phyloP scores from a whole-genome alignment of 2,113 vertebrate species.

The Calidris pugnax region DNA sequence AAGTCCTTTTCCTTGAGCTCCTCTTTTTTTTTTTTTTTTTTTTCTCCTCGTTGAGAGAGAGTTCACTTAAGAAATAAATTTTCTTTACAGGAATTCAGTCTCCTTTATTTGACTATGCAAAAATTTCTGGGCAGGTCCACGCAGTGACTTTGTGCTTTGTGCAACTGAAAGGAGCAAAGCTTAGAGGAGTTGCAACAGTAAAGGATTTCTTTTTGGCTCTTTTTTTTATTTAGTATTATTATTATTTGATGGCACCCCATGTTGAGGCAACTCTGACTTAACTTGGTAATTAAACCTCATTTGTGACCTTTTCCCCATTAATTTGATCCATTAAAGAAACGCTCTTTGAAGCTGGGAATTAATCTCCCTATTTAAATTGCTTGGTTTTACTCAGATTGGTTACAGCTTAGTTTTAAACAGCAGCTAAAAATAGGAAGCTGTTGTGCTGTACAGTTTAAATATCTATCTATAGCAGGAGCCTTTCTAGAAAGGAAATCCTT shows the following conservation, averaged over 20 bases:
- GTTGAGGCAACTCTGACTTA: constrained; percentile 51
- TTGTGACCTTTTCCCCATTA: constrained; percentile 57
- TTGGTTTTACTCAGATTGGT: constrained; percentile 56
- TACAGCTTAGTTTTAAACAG: constrained; percentile 62
- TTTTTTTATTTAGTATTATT: neutral
- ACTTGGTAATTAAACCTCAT: constrained; percentile 48
- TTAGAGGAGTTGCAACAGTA: neutral
- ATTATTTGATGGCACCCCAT: neutral
- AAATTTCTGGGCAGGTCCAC: neutral
- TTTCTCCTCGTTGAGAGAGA: neutral
- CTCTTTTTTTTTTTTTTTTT: too few species aligned
- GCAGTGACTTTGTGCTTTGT: neutral
- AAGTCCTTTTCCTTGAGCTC: neutral
- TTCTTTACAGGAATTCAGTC: neutral
- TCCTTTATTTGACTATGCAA: neutral
- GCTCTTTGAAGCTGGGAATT: constrained; percentile 52
- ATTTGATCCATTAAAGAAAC: constrained; percentile 53
- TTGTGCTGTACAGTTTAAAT: constrained; percentile 43
- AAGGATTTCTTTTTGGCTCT: neutral
- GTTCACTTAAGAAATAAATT: neutral
- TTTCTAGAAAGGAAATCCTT: constrained; percentile 23
- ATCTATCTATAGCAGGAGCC: constrained; percentile 43
- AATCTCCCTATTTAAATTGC: constrained; percentile 59
- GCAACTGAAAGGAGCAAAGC: neutral
- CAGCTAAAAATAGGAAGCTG: constrained; percentile 50